Evolutionary conservation across 2,888 invertebrate genomes (phyloP).

Genomic region (Temnothorax rugatulus): DNA sequence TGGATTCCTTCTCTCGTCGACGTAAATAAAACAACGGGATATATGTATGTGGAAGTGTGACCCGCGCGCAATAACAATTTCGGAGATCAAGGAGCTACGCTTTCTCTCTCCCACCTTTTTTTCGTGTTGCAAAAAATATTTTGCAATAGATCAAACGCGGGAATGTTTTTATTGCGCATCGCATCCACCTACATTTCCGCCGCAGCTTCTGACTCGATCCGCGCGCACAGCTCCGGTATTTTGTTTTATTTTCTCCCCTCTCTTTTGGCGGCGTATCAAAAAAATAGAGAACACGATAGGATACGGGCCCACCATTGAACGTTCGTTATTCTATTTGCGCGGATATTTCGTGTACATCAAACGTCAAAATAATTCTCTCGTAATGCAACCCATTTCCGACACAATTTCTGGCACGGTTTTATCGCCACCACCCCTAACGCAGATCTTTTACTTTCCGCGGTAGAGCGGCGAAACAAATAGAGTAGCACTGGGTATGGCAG

Average conservation of each 20-base stretch:
- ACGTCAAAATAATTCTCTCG: conserved; percentile 44
- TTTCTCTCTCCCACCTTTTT: neutral
- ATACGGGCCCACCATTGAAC: conserved; percentile 39
- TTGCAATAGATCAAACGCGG: conserved; percentile 53
- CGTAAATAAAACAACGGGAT: conserved; percentile 29
- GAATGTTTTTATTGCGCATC: conserved; percentile 56
- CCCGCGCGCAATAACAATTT: conserved; percentile 48
- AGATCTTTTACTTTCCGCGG: conserved; percentile 56
- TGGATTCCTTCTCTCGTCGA: conserved; percentile 49
- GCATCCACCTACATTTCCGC: conserved; percentile 54
- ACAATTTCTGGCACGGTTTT: conserved; percentile 45
- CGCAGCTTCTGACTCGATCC: conserved; percentile 51
- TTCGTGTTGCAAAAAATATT: conserved; percentile 40
- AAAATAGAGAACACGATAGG: conserved; percentile 35
- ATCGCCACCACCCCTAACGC: conserved; percentile 20
- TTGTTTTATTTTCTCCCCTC: conserved; percentile 34
- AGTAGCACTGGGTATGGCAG: conserved; percentile 67
- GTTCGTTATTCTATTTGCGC: conserved; percentile 51
- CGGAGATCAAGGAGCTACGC: conserved; percentile 48
- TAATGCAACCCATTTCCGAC: conserved; percentile 26
- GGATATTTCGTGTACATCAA: conserved; percentile 39
- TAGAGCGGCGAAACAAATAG: conserved; percentile 61
- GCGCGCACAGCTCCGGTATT: conserved; percentile 32
- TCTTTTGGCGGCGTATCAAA: conserved; percentile 39
- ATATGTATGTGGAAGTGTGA: neutral